Conservation (phyloP, 2,797 vertebrate species). For the Sylvilagus floridanus region DNA sequence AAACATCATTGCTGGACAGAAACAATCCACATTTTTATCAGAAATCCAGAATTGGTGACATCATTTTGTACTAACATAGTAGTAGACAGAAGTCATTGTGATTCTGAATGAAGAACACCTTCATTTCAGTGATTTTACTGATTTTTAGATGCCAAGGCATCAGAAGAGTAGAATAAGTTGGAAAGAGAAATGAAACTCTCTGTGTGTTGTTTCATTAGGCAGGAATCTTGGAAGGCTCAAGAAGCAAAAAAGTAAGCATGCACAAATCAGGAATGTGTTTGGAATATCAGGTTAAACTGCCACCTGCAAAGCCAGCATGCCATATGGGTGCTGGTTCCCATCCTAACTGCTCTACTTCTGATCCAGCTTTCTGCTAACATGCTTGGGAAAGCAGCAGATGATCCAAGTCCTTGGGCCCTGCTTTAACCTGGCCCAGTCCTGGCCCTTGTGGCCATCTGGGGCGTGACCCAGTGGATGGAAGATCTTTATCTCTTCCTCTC, state of each 20-base stretch:
- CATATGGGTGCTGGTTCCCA: too few species aligned
- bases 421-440: too few species aligned
- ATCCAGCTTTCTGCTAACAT: too few species aligned
- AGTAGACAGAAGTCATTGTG: background rate
- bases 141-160: background rate
- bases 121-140: background rate
- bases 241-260: background rate
- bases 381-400: too few species aligned
- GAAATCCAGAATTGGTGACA: background rate
- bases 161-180: background rate
- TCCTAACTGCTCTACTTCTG: too few species aligned
- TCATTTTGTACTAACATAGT: background rate
- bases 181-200: background rate
- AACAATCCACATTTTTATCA: background rate
- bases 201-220: background rate
- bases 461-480: too few species aligned
- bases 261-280: background rate
- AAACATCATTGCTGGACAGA: too few species aligned
- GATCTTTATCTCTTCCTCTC: too few species aligned
- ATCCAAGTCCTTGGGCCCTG: too few species aligned
- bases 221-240: background rate
- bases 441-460: too few species aligned
- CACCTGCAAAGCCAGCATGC: too few species aligned
- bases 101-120: background rate
- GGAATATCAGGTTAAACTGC: too few species aligned